These are phyloP conservation scores for Zootermopsis nevadensis DNA, from an alignment of 2,888 invertebrate species.

Conservation along the genomic window DNA sequence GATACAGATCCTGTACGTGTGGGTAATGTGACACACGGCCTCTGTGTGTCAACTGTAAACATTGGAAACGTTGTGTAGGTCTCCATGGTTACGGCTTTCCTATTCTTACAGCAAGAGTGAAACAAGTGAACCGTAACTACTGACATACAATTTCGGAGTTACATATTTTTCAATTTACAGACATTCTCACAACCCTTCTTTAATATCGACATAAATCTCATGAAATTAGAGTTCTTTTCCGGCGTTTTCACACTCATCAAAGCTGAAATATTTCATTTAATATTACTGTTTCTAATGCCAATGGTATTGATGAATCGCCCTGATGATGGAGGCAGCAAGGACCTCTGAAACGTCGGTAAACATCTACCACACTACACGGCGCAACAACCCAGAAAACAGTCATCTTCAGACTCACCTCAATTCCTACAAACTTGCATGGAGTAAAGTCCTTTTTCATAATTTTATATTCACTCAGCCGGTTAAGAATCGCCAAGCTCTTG, in stretches of 20 bases:
- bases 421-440: too few relatives aligned
- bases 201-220: background rate
- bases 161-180: background rate
- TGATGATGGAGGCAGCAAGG: too few relatives aligned
- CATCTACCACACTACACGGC: too few relatives aligned
- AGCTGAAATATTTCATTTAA: too few relatives aligned
- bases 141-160: background rate
- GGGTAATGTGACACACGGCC: background rate
- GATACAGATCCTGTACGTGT: background rate
- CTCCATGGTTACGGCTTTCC: background rate
- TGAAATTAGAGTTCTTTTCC: background rate
- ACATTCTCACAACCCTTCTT: background rate
- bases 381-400: too few relatives aligned
- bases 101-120: background rate
- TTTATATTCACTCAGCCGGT: too few relatives aligned
- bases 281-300: too few relatives aligned
- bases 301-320: too few relatives aligned
- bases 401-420: too few relatives aligned
- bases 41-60: constrained; percentile 1
- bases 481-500: too few relatives aligned
- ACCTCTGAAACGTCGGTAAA: too few relatives aligned
- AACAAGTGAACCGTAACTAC: background rate
- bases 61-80: constrained; percentile 13
- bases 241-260: background rate
- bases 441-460: too few relatives aligned